A percentile compares a stretch with the other conserved stretches of the same genome.
Evolutionary conservation across 2,797 vertebrate genomes (phyloP).

Genomic region (Galago senegalensis): DNA sequence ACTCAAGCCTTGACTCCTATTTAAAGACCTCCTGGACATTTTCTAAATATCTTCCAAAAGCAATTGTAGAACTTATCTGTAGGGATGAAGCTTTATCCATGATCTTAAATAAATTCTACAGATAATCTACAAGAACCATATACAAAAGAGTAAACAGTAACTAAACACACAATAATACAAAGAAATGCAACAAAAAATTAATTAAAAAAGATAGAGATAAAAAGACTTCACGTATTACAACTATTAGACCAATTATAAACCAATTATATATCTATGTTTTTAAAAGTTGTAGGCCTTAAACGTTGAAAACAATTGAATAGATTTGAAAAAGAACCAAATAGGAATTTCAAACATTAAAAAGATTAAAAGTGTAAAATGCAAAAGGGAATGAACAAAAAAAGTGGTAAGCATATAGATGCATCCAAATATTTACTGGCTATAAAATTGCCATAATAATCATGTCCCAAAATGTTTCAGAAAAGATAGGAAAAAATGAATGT

Average conservation of each 20-base stretch:
- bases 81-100: background rate
- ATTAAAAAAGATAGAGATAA: background rate
- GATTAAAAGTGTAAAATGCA: background rate
- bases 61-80: background rate
- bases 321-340: background rate
- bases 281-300: background rate
- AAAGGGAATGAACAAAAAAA: background rate
- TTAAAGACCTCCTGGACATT: background rate
- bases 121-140: background rate
- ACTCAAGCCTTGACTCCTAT: too few species aligned
- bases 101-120: background rate
- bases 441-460: background rate
- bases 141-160: background rate
- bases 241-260: background rate
- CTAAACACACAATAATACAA: background rate
- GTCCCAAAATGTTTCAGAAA: background rate
- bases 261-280: background rate
- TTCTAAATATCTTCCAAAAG: background rate
- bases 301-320: background rate
- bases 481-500: background rate
- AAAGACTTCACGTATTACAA: background rate
- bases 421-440: background rate
- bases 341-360: background rate
- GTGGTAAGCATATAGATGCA: accelerated
- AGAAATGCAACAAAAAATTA: background rate